Base-by-base conservation (phyloP, 1,140 invertebrate species). In the Caenorhabditis briggsae region DNA sequence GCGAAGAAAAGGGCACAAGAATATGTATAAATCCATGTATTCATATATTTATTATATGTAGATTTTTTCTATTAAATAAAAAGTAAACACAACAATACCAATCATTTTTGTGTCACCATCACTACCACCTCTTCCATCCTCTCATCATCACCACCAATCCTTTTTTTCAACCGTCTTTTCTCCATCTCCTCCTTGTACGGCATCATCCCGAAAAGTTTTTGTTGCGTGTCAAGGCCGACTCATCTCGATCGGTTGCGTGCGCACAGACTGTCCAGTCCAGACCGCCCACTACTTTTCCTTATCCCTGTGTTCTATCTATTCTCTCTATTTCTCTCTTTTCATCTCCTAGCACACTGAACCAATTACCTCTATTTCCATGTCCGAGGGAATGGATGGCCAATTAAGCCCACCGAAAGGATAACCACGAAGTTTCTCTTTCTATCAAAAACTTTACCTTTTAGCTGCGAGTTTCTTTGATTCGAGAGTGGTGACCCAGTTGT, bases 201-300 rank as follows among this genome's bases (percentile, higher is more conserved):
- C 70, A 78, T 78, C 70, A 78, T 78, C 70, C 70, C 70, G 70
- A 78, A 50, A 50, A 78, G 43, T 78, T 78, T 78, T 78, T 50
- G 70, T 78, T 78, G 70, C 70, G 53, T 83, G 82, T 58, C 55
- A 59, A 83, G 53, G 55, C 43, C 82, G 33, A 7, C 53, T 33
- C 33, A 33, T 33, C 33, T 33, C 33, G 33, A 33, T 33, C 33
- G 33, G 33, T 59, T 83, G 58, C 58, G 58, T 83, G 82, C 53
- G 43, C n/a, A 55, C 48, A 16, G 25, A 25, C 58, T 53, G 55
- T 43, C 58, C 78, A 16, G 48, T 33, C 33, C 78, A 33, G 33
- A 33, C 33, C 33, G 33, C 33, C 33, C 33, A 33, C 33, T 8
- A 16, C 55, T 14, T 58, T 9, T 53, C 33, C 78, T 83, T 58